Percentiles rank a stretch among this genome's conserved stretches.
Conservation (phyloP, 2,888 invertebrate genomes). For the Blera fallax region DNA sequence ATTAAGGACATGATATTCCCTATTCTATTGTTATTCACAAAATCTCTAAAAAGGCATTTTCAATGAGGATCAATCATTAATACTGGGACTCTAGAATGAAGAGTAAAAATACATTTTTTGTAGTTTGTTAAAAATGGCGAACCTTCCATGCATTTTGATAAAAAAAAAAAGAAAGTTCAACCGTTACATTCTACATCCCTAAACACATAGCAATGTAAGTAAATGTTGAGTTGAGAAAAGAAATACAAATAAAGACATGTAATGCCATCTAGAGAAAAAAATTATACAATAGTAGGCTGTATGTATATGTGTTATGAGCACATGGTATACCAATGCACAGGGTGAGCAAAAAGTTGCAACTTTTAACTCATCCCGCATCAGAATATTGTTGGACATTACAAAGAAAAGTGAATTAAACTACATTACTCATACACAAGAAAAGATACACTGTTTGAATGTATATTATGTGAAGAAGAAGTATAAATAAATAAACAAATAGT, state of each 20-base stretch:
- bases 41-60: background rate
- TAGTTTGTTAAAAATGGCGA: background rate
- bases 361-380: background rate
- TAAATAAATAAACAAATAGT: slow-evolving; percentile 24
- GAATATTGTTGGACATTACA: background rate
- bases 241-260: background rate
- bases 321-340: background rate
- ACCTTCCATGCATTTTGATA: slow-evolving; percentile 36
- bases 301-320: slow-evolving; percentile 10
- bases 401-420: slow-evolving; percentile 37
- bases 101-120: background rate
- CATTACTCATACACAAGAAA: slow-evolving; percentile 54
- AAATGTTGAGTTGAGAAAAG: background rate
- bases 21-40: background rate
- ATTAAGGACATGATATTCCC: background rate
- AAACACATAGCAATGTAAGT: background rate
- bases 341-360: background rate
- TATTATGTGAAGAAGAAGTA: background rate
- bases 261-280: slow-evolving; percentile 11
- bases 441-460: slow-evolving; percentile 47
- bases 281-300: slow-evolving; percentile 6
- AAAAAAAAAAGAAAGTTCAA: too few relatives aligned
- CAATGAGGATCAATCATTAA: background rate
- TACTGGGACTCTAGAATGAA: background rate
- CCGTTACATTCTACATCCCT: background rate